Percentiles rank a stretch among this genome's conserved stretches.
These are phyloP conservation scores for Copidosoma aretas DNA, from an alignment of 2,888 invertebrate species.

Conservation along the genomic window DNA sequence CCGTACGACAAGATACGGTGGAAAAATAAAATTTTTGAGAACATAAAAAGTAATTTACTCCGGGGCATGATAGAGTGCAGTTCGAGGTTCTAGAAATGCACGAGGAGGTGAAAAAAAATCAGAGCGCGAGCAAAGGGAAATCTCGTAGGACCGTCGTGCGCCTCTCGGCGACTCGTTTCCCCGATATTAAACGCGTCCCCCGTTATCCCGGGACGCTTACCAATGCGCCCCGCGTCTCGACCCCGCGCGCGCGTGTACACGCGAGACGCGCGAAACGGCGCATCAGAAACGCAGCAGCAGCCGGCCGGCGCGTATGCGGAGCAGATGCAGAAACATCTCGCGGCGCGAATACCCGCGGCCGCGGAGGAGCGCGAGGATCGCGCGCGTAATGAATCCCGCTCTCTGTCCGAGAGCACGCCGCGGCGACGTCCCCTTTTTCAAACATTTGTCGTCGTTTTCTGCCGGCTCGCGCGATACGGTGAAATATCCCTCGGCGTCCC, in stretches of 20 bases:
- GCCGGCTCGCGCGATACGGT: background rate
- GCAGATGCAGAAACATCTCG: constrained; percentile 37
- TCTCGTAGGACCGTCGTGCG: too few relatives aligned
- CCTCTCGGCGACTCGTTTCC: too few relatives aligned
- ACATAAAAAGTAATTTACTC: too few relatives aligned
- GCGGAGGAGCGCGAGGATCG: constrained; percentile 46
- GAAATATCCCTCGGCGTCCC: constrained; percentile 11
- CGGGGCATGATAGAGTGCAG: too few relatives aligned
- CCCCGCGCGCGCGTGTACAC: background rate
- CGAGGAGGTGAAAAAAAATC: too few relatives aligned
- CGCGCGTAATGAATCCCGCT: constrained; percentile 59
- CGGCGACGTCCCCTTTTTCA: constrained; percentile 28
- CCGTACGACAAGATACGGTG: too few relatives aligned
- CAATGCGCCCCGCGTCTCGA: constrained; percentile 54
- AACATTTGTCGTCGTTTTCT: too few relatives aligned
- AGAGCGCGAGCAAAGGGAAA: too few relatives aligned
- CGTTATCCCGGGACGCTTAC: constrained; percentile 58
- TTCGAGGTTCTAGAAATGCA: too few relatives aligned
- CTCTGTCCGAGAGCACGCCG: constrained; percentile 36
- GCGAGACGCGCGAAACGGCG: constrained; percentile 35
- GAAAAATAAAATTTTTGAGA: constrained; percentile 14
- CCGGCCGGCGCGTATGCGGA: background rate
- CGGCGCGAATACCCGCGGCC: constrained; percentile 49
- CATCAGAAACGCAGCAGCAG: constrained; percentile 21
- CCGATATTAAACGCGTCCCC: constrained; percentile 60